phyloP scores from a whole-genome alignment of 2,113 vertebrate species.

The Bos indicus region DNA sequence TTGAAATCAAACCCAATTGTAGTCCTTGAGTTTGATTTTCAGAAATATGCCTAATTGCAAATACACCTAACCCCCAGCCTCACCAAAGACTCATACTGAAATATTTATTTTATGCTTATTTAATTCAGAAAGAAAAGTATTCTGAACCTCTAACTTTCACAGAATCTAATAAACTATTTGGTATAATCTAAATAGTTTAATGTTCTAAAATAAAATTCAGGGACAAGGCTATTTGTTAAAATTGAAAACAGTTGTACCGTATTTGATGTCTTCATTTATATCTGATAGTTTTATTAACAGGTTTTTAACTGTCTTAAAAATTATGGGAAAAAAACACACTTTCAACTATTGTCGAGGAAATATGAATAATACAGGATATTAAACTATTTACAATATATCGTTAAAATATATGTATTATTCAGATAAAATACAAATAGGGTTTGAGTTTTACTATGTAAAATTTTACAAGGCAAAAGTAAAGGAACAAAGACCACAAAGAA shows the following conservation, averaged over 20 bases:
- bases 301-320: not conserved
- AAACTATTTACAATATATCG: not conserved
- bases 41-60: constrained; percentile 40
- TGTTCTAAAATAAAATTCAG: constrained; percentile 34
- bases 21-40: constrained; percentile 28
- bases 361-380: not conserved
- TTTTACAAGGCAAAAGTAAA: not conserved
- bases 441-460: not conserved
- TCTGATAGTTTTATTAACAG: not conserved
- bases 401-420: not conserved
- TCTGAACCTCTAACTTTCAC: not conserved
- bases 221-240: not conserved
- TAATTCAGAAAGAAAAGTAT: constrained; percentile 27
- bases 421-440: not conserved
- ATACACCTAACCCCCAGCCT: not conserved
- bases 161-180: not conserved
- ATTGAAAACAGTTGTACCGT: not conserved
- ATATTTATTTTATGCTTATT: constrained; percentile 34
- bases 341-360: not conserved
- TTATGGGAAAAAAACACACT: not conserved
- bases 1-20: constrained; percentile 32
- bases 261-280: not conserved
- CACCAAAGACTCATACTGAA: not conserved
- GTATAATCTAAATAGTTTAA: not conserved
- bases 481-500: not conserved